Base-by-base conservation (phyloP, 92 coral and sea anemone genomes). In the Heteractis magnifica region DNA sequence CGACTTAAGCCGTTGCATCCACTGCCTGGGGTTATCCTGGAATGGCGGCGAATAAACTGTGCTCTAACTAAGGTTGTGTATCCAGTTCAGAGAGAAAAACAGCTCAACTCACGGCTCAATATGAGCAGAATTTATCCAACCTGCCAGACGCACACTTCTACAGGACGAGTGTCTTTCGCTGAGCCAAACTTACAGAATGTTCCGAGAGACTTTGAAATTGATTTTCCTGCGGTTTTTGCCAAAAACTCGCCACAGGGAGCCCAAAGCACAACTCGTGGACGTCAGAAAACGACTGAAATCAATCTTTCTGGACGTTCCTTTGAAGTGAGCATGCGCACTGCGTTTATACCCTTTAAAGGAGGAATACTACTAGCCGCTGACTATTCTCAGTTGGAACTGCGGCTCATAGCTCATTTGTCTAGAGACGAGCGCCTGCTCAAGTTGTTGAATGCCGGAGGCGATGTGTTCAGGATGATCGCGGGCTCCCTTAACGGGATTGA, bases 141-240 rank as follows among this genome's bases (percentile, higher is more conserved):
- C 70, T 90, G 95, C 75, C 93, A 94, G 70, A 94, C 93, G 6
- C 95, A 94, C 88, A 94, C 99, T 3, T 93, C 97, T 49, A 97
- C 99, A 56, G 99, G 99, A 3, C 95, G 99, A 49, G 99, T 97
- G 52, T 87, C 97, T 0, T 97, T 97, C 79, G 90, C 90, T 16
- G 99, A 97, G 76, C 99, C 99, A 21, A 97, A 97, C 89, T 90
- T 97, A 16, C 99, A 97, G 68, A 97, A 97, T 83, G 98, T 97
- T 49, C 98, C 99, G 50, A 89, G 87, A 85, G 98, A 94, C 82
- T 97, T 97, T 77, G 97, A 97, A 11, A 94, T 97, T 72, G 86
- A 90, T 70, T 84, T 96, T 55, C 98, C 99, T 34, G 89, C 94
- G 44, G 87, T 88, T 20, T 90, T 91, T n/a, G 87, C 95, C 16